phyloP scores from a whole-genome alignment of 2,797 vertebrate genomes.

The Phoeniculus purpureus region DNA sequence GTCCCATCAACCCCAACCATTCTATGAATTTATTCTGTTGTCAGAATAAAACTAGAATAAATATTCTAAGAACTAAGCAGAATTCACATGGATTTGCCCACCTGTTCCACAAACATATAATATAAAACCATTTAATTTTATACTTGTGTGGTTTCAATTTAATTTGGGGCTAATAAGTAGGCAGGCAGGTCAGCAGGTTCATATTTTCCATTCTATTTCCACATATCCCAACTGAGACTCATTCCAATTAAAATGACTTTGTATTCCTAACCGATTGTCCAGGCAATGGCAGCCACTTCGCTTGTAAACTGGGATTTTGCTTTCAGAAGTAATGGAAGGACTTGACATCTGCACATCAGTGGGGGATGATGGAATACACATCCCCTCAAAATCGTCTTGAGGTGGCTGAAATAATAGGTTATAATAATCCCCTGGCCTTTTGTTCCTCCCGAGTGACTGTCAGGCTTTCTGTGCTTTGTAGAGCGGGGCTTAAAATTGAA shows the following conservation, averaged over 20 bases:
- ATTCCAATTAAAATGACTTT: background rate
- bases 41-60: background rate
- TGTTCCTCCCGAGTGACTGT: background rate
- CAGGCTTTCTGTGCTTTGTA: background rate
- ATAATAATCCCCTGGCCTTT: background rate
- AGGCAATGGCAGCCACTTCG: background rate
- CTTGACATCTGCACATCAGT: background rate
- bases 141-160: constrained; percentile 1
- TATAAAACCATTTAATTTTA: background rate
- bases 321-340: background rate
- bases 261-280: background rate
- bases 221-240: background rate
- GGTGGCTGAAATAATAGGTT: background rate
- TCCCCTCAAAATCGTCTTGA: background rate
- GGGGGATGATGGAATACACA: background rate
- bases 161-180: constrained; percentile 5
- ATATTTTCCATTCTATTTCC: background rate
- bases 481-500: background rate
- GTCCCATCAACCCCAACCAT: too few relatives aligned
- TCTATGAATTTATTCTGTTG: background rate
- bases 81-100: background rate
- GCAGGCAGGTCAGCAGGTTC: background rate
- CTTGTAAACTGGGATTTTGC: background rate
- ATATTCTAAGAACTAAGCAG: background rate
- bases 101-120: background rate